Percentiles rank a stretch among this genome's conserved stretches.
These are phyloP conservation scores for Trichoplusia ni DNA, from an alignment of 1,140 invertebrate species.

Conservation along the genomic window DNA sequence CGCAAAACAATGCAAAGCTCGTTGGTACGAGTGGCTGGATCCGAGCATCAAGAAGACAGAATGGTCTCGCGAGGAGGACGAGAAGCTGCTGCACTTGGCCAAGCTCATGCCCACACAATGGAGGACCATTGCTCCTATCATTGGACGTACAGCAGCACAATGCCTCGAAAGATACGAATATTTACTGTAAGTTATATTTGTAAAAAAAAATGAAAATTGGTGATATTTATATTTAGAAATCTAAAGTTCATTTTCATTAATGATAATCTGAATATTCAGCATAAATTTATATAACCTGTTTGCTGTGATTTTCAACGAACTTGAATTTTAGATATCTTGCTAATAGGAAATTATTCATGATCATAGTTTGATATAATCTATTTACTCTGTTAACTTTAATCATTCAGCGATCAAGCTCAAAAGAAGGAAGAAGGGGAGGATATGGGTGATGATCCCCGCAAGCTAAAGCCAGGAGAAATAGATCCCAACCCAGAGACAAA, in stretches of 20 bases:
- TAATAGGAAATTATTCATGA: too few relatives aligned
- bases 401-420: constrained; percentile 96
- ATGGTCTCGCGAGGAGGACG: constrained; percentile 99
- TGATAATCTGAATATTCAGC: too few relatives aligned
- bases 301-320: too few relatives aligned
- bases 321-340: too few relatives aligned
- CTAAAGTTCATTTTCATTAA: too few relatives aligned
- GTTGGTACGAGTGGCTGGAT: constrained; percentile 99
- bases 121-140: constrained; percentile 99
- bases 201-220: not conserved
- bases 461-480: constrained; percentile 99
- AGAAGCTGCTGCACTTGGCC: constrained; percentile 98
- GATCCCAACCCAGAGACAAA: constrained; percentile 99
- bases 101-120: constrained; percentile 99
- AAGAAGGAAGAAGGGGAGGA: constrained; percentile 98
- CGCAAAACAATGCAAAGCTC: constrained; percentile 99
- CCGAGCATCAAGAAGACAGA: constrained; percentile 99
- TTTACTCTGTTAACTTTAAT: constrained; percentile 39
- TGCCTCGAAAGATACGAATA: constrained; percentile 99
- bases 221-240: too few relatives aligned
- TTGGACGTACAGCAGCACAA: constrained; percentile 98
- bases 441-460: constrained; percentile 95
- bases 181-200: constrained; percentile 87
- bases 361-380: too few relatives aligned
- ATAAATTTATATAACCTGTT: too few relatives aligned